Conservation (phyloP, 2,113 vertebrate species). For the Talpa occidentalis region DNA sequence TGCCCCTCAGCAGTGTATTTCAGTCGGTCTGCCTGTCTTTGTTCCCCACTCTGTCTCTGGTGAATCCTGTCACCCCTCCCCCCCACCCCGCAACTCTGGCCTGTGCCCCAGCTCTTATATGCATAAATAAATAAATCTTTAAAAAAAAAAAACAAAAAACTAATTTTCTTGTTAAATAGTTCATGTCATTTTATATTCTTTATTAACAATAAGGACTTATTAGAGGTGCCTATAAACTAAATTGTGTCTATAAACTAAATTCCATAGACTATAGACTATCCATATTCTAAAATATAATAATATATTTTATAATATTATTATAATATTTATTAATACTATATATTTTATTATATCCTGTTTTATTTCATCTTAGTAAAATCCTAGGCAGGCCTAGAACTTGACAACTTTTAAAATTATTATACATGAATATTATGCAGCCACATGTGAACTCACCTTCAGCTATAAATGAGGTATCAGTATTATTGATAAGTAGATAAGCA, state of each 20-base stretch:
- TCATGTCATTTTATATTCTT: neutral
- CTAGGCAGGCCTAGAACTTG: neutral
- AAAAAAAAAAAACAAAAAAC: no score
- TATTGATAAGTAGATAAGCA: neutral
- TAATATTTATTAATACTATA: no score
- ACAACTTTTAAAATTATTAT: neutral
- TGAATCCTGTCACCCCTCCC: no score
- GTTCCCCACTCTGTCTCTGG: no score
- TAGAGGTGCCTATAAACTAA: neutral
- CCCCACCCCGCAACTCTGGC: no score
- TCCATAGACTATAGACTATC: neutral
- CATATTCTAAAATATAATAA: neutral
- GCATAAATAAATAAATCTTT: no score
- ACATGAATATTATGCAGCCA: neutral
- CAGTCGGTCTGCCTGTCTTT: no score
- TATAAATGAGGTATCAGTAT: slow-evolving; percentile 27
- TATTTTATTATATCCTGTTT: no score
- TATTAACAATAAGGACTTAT: slow-evolving; percentile 7
- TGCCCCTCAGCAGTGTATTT: no score
- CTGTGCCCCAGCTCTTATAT: no score
- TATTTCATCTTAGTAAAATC: no score
- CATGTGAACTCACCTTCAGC: neutral
- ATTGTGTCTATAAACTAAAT: neutral
- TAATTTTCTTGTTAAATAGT: slow-evolving; percentile 23
- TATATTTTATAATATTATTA: no score